Evolutionary conservation across 2,888 invertebrate genomes (phyloP).

Genomic region (Napeogenes inachia): DNA sequence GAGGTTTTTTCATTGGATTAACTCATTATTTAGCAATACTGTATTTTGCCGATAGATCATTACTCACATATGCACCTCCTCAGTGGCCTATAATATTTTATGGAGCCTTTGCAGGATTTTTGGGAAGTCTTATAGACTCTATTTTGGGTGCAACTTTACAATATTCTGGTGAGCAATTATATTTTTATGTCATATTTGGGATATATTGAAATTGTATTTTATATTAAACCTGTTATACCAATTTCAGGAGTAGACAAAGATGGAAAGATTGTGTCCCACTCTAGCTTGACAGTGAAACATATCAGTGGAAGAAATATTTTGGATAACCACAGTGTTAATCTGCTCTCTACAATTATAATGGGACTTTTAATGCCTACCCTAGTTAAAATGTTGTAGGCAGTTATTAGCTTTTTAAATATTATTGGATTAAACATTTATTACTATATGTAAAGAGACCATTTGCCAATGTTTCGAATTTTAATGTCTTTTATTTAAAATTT

Average conservation of each 20-base stretch:
- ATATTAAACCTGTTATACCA: conserved; percentile 13
- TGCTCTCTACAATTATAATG: conserved; percentile 86
- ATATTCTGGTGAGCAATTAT: conserved; percentile 82
- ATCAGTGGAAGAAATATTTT: conserved; percentile 86
- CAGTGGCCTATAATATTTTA: conserved; percentile 88
- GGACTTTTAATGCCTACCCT: conserved; percentile 83
- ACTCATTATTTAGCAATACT: conserved; percentile 82
- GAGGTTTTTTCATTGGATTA: conserved; percentile 84
- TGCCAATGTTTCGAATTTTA: no score
- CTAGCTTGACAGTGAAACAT: conserved; percentile 82
- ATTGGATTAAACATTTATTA: no score
- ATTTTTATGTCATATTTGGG: background rate
- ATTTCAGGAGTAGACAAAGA: conserved; percentile 81
- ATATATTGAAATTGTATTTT: background rate
- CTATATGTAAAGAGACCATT: no score
- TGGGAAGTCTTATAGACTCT: conserved; percentile 91
- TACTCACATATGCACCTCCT: conserved; percentile 78
- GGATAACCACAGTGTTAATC: conserved; percentile 93
- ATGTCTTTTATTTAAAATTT: no score
- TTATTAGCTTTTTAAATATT: no score
- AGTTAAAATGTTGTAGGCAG: conserved; percentile 53
- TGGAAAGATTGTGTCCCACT: conserved; percentile 84
- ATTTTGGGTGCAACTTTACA: conserved; percentile 90
- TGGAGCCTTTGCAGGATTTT: conserved; percentile 84
- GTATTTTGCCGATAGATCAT: conserved; percentile 78